phyloP scores from a whole-genome alignment of 2,797 vertebrate genomes.

The Sciaenops ocellatus region DNA sequence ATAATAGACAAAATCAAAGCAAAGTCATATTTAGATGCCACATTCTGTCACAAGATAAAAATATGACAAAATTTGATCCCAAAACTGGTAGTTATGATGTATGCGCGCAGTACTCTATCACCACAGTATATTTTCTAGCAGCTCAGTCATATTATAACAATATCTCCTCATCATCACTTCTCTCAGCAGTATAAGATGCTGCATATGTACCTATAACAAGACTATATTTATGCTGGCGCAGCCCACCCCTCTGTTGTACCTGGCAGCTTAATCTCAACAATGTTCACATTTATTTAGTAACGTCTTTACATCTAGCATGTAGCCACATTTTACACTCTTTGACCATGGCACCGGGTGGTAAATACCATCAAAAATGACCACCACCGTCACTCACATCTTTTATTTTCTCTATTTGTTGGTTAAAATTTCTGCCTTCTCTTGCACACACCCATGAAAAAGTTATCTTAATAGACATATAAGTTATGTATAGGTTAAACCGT shows the following conservation, averaged over 20 bases:
- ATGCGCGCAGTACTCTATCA: not conserved
- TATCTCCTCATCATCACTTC: conserved; percentile 36
- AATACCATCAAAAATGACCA: not conserved
- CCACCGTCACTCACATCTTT: not conserved
- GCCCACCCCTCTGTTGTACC: conserved; percentile 15
- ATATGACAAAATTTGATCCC: conserved; percentile 21
- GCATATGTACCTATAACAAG: conserved; percentile 33
- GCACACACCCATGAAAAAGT: not conserved
- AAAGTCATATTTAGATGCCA: not conserved
- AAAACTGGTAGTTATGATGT: not conserved
- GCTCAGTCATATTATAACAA: conserved; percentile 23
- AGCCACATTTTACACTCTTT: conserved; percentile 21
- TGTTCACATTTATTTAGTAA: conserved; percentile 45
- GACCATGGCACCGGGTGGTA: not conserved
- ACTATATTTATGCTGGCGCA: conserved; percentile 50
- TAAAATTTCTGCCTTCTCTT: no score
- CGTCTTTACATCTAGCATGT: not conserved
- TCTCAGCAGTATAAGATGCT: not conserved
- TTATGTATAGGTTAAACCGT: not conserved
- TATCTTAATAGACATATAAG: not conserved
- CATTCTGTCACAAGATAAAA: conserved; percentile 2
- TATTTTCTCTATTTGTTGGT: not conserved
- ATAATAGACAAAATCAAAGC: no score
- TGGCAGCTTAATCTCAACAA: conserved; percentile 40
- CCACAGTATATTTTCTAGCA: conserved; percentile 1